Percentiles rank a stretch among this genome's conserved stretches.
These are phyloP conservation scores for Tigriopus californicus DNA, from an alignment of 2,888 invertebrate species.

Conservation along the genomic window DNA sequence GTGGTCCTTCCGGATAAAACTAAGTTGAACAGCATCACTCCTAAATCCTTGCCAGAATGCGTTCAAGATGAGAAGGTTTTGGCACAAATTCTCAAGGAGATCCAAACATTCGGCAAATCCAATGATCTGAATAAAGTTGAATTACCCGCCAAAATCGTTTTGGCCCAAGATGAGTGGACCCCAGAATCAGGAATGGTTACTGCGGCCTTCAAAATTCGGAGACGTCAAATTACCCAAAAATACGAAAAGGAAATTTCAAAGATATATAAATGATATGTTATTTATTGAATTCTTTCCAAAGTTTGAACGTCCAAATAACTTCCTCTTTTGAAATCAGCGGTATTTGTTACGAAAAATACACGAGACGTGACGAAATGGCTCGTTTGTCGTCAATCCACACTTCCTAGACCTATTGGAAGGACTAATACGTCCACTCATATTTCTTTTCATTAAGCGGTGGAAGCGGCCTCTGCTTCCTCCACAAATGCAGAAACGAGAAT, in stretches of 20 bases:
- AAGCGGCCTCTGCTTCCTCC: too few species aligned
- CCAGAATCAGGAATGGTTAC: constrained; percentile 36
- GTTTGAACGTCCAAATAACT: too few species aligned
- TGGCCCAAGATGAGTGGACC: constrained; percentile 33
- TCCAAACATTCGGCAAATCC: constrained; percentile 25
- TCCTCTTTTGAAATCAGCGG: too few species aligned
- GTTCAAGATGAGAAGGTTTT: constrained; percentile 21
- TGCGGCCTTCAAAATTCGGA: constrained; percentile 36
- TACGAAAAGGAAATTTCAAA: constrained; percentile 29
- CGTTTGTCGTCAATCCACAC: too few species aligned
- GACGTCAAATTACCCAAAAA: constrained; percentile 31
- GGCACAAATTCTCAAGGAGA: constrained; percentile 26
- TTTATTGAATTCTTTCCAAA: too few species aligned
- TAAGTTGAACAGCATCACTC: constrained; percentile 26
- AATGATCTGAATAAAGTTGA: constrained; percentile 25
- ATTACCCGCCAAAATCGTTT: constrained; percentile 29
- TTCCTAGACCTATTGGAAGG: too few species aligned
- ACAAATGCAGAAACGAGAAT: too few species aligned
- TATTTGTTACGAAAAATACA: too few species aligned
- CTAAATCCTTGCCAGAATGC: constrained; percentile 20
- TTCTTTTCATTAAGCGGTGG: too few species aligned
- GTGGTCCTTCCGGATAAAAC: constrained; percentile 22
- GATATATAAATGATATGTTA: constrained; percentile 24
- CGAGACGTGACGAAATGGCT: too few species aligned
- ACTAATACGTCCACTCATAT: too few species aligned